Conservation (phyloP, 2,797 vertebrate genomes). For the Hippocampus kuda region DNA sequence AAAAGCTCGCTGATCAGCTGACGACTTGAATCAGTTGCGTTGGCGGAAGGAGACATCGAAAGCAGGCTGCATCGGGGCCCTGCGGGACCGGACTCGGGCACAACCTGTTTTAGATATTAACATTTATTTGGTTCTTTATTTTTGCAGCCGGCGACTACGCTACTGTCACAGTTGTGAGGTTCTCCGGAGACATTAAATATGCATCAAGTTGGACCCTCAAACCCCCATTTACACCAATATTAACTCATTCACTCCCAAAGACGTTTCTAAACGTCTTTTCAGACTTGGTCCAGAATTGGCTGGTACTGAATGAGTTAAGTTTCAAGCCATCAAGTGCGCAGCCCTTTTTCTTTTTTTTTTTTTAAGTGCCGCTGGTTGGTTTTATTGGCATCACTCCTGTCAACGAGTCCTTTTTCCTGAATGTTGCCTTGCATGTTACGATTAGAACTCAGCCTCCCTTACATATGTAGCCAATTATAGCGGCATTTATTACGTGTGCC, state of each 20-base stretch:
- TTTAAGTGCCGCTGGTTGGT: neutral
- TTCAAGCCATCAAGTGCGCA: neutral
- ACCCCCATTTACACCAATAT: neutral
- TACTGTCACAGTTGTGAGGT: slow-evolving; percentile 14
- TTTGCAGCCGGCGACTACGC: too few species aligned
- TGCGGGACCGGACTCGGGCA: too few species aligned
- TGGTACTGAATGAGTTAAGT: too few species aligned
- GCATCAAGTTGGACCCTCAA: slow-evolving; percentile 30
- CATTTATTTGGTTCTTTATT: too few species aligned
- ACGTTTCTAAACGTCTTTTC: too few species aligned
- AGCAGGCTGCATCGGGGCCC: too few species aligned
- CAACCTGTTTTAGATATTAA: too few species aligned
- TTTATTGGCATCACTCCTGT: neutral
- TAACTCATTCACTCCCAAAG: too few species aligned
- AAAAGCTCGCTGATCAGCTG: too few species aligned
- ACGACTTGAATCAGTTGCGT: too few species aligned
- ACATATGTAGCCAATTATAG: slow-evolving; percentile 21
- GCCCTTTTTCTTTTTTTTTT: neutral
- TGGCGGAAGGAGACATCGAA: too few species aligned
- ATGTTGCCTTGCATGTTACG: neutral
- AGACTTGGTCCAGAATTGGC: too few species aligned
- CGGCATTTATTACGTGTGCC: slow-evolving; percentile 10
- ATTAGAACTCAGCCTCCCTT: slow-evolving; percentile 3
- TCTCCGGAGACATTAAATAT: slow-evolving; percentile 55
- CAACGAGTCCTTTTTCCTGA: slow-evolving; percentile 5